These are phyloP conservation scores for Epinephelus fuscoguttatus DNA, from an alignment of 2,113 vertebrate species.

Conservation along the genomic window DNA sequence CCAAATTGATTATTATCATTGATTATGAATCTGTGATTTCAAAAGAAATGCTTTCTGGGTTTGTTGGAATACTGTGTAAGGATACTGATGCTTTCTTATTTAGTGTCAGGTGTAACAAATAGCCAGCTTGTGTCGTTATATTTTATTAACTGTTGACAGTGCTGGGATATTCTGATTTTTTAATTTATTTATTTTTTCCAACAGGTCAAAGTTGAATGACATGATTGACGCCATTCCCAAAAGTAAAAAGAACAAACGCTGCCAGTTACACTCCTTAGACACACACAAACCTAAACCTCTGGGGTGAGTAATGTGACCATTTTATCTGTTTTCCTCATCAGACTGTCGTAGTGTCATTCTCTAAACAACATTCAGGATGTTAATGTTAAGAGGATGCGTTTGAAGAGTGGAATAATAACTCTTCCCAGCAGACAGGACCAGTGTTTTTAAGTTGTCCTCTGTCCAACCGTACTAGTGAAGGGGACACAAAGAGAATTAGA, in stretches of 20 bases:
- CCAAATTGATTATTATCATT: not conserved
- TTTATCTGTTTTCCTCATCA: not conserved
- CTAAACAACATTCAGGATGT: not conserved
- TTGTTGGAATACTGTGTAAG: too few relatives aligned
- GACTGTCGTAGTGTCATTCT: not conserved
- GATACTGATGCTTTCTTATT: not conserved
- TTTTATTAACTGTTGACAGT: not conserved
- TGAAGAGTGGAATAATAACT: not conserved
- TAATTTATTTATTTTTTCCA: too few relatives aligned
- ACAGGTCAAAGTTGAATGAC: slow-evolving; percentile 95
- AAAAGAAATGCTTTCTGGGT: too few relatives aligned
- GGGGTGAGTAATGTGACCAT: slow-evolving; percentile 88
- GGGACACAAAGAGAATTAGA: not conserved
- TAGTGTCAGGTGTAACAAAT: not conserved
- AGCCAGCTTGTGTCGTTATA: not conserved
- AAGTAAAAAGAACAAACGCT: slow-evolving; percentile 99
- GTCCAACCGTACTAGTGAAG: not conserved
- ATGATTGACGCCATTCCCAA: slow-evolving; percentile 98
- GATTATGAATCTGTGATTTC: too few relatives aligned
- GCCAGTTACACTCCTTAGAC: slow-evolving; percentile 97
- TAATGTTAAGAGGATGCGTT: not conserved
- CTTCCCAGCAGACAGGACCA: not conserved
- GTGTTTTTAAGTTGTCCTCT: not conserved
- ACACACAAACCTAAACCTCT: slow-evolving; percentile 97
- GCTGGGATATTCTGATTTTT: too few relatives aligned